Conservation (phyloP, 2,888 invertebrate species). For the Sepioteuthis lessoniana region DNA sequence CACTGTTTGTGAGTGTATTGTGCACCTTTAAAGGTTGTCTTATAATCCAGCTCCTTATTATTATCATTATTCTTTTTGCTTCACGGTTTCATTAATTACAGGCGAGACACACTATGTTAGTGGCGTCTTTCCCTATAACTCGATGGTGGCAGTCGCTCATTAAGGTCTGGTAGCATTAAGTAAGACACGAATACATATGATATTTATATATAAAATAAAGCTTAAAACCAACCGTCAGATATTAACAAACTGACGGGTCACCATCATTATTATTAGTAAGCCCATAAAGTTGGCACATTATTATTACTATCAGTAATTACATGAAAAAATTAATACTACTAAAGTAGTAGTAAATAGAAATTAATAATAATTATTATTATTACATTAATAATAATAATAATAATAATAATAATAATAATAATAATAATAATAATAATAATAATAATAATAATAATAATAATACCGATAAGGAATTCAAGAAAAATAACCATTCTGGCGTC, state of each 20-base stretch:
- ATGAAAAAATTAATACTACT: background rate
- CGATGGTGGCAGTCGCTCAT: background rate
- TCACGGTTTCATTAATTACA: background rate
- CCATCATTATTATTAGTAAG: background rate
- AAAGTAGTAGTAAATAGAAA: background rate
- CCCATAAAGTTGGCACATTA: background rate
- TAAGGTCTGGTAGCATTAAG: background rate
- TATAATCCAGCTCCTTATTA: background rate
- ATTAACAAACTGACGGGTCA: background rate
- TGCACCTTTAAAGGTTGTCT: background rate
- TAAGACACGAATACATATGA: background rate
- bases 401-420: background rate
- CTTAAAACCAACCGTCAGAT: background rate
- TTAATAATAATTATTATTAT: background rate
- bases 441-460: background rate
- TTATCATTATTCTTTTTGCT: background rate
- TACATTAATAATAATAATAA: background rate
- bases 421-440: background rate
- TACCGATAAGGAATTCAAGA: background rate
- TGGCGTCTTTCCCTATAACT: background rate
- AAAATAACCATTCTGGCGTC: constrained; percentile 42
- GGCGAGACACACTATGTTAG: background rate
- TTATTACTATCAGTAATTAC: background rate
- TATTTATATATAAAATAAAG: background rate
- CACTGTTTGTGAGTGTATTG: background rate